These are phyloP conservation scores for Aratinga solstitialis DNA, from an alignment of 2,797 vertebrate genomes.

Conservation along the genomic window DNA sequence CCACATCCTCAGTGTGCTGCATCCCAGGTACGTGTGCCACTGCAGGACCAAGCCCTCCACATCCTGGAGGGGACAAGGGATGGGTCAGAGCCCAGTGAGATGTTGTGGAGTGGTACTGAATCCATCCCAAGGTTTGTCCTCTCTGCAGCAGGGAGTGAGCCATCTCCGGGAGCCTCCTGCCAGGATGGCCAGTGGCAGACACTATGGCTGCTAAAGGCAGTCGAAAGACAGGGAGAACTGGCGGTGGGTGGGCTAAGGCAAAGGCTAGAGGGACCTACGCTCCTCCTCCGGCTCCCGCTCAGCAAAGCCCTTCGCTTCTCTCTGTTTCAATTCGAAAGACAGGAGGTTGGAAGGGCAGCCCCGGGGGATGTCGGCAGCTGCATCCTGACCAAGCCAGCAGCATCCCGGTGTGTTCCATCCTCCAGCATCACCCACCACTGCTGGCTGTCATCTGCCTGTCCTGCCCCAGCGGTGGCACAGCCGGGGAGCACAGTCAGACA, in stretches of 20 bases:
- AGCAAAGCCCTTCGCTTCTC: conserved; percentile 31
- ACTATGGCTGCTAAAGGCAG: conserved; percentile 10
- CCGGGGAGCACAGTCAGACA: accelerated
- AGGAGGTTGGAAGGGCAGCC: neutral
- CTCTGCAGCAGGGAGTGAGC: neutral
- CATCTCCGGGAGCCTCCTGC: neutral
- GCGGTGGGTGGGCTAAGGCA: neutral
- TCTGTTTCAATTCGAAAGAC: conserved; percentile 26
- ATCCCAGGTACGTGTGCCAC: neutral
- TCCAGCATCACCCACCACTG: neutral
- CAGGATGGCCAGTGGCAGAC: neutral
- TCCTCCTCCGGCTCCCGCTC: conserved; percentile 7
- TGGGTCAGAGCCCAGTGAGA: neutral
- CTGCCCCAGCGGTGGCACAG: neutral
- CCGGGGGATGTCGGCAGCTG: accelerated
- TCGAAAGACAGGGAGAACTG: neutral
- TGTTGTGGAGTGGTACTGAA: neutral
- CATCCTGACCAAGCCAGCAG: neutral
- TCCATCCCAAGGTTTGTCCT: neutral
- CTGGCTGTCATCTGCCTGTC: accelerated
- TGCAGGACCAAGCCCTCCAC: neutral
- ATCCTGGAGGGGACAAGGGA: neutral
- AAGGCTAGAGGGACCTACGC: conserved; percentile 16
- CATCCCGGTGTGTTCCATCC: neutral
- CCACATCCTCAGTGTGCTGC: neutral